Percentiles rank a stretch among this genome's conserved stretches.
Conservation (phyloP, 2,888 invertebrate species). For the Caenorhabditis wallacei region DNA sequence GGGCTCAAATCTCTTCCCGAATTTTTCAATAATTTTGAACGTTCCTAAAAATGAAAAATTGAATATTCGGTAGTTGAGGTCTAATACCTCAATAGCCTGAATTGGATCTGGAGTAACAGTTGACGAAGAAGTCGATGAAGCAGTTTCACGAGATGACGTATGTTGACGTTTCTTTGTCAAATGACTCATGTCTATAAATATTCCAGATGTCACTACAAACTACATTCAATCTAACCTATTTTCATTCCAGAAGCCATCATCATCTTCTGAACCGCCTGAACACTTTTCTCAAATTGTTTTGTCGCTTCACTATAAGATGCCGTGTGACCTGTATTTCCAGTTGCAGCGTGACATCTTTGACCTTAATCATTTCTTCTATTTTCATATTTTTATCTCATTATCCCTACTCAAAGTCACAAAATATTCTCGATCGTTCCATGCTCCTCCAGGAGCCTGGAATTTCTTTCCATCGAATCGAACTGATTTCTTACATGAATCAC, state of each 20-base stretch:
- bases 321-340: constrained; percentile 52
- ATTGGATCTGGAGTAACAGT: constrained; percentile 47
- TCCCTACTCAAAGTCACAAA: constrained; percentile 70
- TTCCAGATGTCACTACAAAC: neutral
- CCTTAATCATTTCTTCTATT: constrained; percentile 25
- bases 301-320: constrained; percentile 75
- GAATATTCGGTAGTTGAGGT: neutral
- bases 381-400: neutral
- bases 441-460: constrained; percentile 74
- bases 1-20: constrained; percentile 65
- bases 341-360: constrained; percentile 70
- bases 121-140: constrained; percentile 46
- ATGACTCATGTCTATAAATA: constrained; percentile 51
- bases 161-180: constrained; percentile 49
- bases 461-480: constrained; percentile 79
- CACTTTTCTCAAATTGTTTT: constrained; percentile 79
- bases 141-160: constrained; percentile 49
- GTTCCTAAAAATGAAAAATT: constrained; percentile 27
- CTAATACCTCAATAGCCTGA: constrained; percentile 51
- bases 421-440: constrained; percentile 75
- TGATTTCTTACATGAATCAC: constrained; percentile 64
- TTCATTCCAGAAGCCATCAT: constrained; percentile 68
- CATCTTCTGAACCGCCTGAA: constrained; percentile 79
- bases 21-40: constrained; percentile 44
- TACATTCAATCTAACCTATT: constrained; percentile 42